Base-by-base conservation (phyloP, 1,140 invertebrate genomes). In the Oedothorax gibbosus region DNA sequence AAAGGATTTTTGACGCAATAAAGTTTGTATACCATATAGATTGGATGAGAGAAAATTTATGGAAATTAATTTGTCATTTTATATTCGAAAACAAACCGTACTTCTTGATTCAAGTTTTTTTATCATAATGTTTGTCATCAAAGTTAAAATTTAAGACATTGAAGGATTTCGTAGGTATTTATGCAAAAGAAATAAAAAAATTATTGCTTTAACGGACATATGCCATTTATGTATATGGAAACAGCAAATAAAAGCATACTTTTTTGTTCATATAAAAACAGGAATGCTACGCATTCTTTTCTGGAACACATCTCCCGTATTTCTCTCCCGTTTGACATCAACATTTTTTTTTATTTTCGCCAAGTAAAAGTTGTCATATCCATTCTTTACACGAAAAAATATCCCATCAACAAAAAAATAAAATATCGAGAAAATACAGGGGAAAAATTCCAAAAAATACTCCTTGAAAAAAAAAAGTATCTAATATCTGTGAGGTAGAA, bases 341-440 rank as follows among this genome's bases (percentile, higher is more conserved):
- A 75, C 72, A 35, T 35, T 35, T 35, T 51, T 57, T 71, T 75
- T 75, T 75, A 75, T 75, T 75, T 20, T 56, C 56, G 20, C 72
- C 49, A 49, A 56, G 53, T 49, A 75, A 75, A 75, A 56, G 72
- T 75, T 75, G 72, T 75, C 72, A 75, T 75, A 75, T 75, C 72
- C 72, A 75, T 75, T 75, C 72, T 75, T 75, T 75, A 75, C 72
- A 21, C 72, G 72, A 15, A 75, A 75, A 75, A 75, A 75, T 56
- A 57, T 35, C 60, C 72, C 72, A 56, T 21, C 21, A 11, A 53
- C 20, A 71, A 71, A 71, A 71, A 71, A 20, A 71, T 49, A 71
- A 71, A 51, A 71, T 49, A 71, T 8, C 69, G n/a, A 75, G n/a
- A 57, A 75, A 75, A 75, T 15, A 57, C 56, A 12, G 14, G 21